Conservation (phyloP, 2,888 invertebrate species). For the Drosophila robusta region DNA sequence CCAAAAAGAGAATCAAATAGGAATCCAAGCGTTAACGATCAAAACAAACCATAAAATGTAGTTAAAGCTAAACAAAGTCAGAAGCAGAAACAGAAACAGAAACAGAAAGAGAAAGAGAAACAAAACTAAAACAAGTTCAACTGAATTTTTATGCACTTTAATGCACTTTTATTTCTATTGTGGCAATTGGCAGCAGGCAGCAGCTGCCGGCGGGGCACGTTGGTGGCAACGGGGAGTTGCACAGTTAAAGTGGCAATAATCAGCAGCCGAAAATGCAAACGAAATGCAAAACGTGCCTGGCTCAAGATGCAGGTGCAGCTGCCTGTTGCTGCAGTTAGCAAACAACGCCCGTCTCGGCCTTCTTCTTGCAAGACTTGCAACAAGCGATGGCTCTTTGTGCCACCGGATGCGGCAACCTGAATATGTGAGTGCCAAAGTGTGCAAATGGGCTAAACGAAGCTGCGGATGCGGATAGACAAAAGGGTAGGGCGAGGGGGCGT, state of each 20-base stretch:
- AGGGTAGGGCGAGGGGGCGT: conserved; percentile 9
- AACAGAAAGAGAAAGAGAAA: not conserved
- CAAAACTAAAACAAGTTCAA: conserved; percentile 1
- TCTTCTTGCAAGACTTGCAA: conserved; percentile 7
- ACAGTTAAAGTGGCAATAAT: conserved; percentile 71
- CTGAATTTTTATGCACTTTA: conserved; percentile 42
- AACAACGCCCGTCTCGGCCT: not conserved
- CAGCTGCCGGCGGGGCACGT: not conserved
- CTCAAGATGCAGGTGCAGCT: conserved; percentile 51
- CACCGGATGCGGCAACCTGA: conserved; percentile 34
- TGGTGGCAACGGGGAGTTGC: conserved; percentile 8
- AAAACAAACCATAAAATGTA: conserved; percentile 43
- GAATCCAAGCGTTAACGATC: conserved; percentile 45
- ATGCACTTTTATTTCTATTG: conserved; percentile 58
- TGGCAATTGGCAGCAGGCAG: conserved; percentile 27
- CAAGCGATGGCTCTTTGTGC: conserved; percentile 43
- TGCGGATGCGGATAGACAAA: conserved; percentile 35
- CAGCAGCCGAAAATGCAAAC: conserved; percentile 72
- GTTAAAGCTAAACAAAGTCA: conserved; percentile 23
- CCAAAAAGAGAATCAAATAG: conserved; percentile 21
- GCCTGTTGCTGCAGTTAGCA: conserved; percentile 42
- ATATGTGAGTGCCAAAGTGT: conserved; percentile 38
- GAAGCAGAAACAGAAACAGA: not conserved
- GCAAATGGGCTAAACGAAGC: conserved; percentile 57
- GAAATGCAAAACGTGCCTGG: conserved; percentile 70